Base-by-base conservation (phyloP, 2,888 invertebrate species). In the Scaptomyza tumidula region DNA sequence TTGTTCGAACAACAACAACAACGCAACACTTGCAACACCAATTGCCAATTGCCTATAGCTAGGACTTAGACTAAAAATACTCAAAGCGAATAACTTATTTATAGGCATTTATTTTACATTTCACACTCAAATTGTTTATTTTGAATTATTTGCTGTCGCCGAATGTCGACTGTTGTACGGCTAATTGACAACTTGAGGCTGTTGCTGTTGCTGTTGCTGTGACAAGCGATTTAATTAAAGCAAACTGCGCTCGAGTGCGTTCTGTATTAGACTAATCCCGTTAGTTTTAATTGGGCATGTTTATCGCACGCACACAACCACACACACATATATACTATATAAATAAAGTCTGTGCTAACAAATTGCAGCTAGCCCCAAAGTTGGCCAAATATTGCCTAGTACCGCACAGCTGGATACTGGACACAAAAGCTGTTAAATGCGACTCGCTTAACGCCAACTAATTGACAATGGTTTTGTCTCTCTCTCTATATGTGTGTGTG, bases 241-340 rank as follows among this genome's bases (percentile, higher is more conserved):
- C 59, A 69, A 74, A 80, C 71, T 83, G 71, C 73, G 80, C 86
- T 80, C 84, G 80, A 86, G 84, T 86, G 71, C 80, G 80, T 57
- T 62, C 56, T 46, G 71, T 66, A 64, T 73, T 71, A 66, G 64
- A 54, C 67, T 81, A 85, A 84, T 81, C 86, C 80, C 69, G 79
- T 85, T 88, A 73, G 79, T 77, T 88, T 78, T 86, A 85, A 88
- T 85, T 85, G 84, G 70, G 43, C 71, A 71, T 80, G 80, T 83
- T 83, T 80, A 82, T 80, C 86, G 58, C 66, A 80, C 61, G 54
- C 46, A 48, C 49, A 70, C 54, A 62, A n/a, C n/a, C 48, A 61
- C 41, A 69, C 37, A 46, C 11, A 61, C n/a, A 41, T 19, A 41
- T 4, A 46, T 11, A 35, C 7, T 19, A n/a, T 50, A 46, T 16